Percentiles rank a stretch among this genome's conserved stretches.
These are phyloP conservation scores for Neomonachus schauinslandi DNA, from an alignment of 2,113 vertebrate genomes.

Conservation along the genomic window DNA sequence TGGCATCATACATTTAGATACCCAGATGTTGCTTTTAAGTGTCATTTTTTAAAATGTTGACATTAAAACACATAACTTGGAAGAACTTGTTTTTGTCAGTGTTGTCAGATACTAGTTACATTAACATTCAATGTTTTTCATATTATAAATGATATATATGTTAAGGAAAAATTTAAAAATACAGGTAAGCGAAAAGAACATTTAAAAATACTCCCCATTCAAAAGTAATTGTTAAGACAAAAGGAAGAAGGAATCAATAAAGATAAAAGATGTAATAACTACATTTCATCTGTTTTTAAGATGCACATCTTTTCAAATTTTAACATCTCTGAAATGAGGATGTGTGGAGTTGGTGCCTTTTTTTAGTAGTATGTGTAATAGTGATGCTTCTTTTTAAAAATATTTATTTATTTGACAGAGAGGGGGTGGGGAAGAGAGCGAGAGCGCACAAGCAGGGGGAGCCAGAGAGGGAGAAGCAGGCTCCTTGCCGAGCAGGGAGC, in stretches of 20 bases:
- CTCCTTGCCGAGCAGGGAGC: too few species aligned
- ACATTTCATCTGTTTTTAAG: slow-evolving; percentile 28
- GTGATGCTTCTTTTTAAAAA: background rate
- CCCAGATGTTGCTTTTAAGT: background rate
- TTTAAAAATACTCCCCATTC: slow-evolving; percentile 17
- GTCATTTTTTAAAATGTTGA: background rate
- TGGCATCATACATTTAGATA: background rate
- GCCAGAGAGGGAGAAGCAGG: too few species aligned
- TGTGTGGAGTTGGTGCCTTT: background rate
- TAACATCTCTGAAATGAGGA: slow-evolving; percentile 41
- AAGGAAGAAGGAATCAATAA: background rate
- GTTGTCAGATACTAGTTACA: background rate
- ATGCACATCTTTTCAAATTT: slow-evolving; percentile 37
- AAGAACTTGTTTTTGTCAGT: background rate
- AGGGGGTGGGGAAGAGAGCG: too few species aligned
- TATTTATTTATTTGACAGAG: background rate
- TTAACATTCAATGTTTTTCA: slow-evolving; percentile 15
- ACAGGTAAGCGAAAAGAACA: slow-evolving; percentile 2
- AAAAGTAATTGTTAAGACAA: background rate
- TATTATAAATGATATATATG: background rate
- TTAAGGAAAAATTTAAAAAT: slow-evolving; percentile 8
- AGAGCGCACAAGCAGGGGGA: background rate
- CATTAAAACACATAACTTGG: slow-evolving; percentile 11
- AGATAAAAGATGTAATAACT: background rate
- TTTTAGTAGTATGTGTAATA: background rate